Evolutionary conservation across 2,797 vertebrate genomes (phyloP).

Genomic region (Sibirionetta formosa): DNA sequence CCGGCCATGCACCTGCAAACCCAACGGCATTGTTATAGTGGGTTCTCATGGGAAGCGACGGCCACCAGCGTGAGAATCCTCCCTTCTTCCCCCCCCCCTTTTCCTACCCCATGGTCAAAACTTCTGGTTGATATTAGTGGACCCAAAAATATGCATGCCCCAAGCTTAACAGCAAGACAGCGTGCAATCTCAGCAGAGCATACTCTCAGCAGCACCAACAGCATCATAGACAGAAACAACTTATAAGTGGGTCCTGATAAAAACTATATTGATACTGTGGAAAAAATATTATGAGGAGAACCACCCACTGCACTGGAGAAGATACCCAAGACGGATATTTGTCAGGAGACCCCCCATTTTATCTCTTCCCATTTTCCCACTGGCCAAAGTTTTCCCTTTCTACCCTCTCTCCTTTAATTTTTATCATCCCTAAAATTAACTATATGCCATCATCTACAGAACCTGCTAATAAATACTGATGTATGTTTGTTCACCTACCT

Average conservation of each 20-base stretch:
- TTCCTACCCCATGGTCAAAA: neutral
- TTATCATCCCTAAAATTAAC: neutral
- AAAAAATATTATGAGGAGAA: neutral
- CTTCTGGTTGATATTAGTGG: neutral
- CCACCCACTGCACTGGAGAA: neutral
- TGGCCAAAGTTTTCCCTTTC: neutral
- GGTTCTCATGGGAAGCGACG: conserved; percentile 48
- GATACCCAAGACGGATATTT: neutral
- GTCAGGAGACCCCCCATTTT: neutral
- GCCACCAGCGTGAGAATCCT: conserved; percentile 27
- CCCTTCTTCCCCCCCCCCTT: neutral
- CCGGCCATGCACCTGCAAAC: conserved; percentile 20
- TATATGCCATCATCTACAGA: neutral
- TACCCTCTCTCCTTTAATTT: neutral
- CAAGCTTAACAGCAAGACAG: neutral
- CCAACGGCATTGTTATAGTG: accelerated
- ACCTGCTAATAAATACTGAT: neutral
- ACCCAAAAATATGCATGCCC: neutral
- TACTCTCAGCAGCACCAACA: neutral
- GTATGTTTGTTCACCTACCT: neutral
- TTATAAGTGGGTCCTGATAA: neutral
- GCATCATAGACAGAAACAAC: neutral
- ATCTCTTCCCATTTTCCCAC: neutral
- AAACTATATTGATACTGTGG: neutral
- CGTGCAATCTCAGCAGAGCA: accelerated